Percentiles rank a stretch among this genome's conserved stretches.
Evolutionary conservation across 2,113 vertebrate genomes (phyloP).

Genomic region (Anoplopoma fimbria): DNA sequence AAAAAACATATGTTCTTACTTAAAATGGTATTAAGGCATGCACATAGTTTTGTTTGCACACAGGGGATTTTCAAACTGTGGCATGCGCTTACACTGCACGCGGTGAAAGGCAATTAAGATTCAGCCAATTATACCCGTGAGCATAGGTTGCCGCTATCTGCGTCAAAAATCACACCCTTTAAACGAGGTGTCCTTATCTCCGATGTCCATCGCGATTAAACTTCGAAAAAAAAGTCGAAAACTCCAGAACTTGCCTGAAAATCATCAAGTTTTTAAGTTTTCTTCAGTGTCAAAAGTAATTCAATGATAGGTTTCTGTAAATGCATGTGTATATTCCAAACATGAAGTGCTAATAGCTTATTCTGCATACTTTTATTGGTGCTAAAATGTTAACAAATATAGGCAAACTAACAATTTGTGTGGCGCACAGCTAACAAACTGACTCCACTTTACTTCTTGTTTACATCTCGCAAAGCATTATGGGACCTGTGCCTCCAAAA

Average conservation of each 20-base stretch:
- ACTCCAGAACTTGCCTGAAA: not conserved
- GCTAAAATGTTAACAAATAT: not conserved
- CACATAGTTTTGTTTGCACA: not conserved
- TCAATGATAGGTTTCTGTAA: not conserved
- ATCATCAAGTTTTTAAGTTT: constrained; percentile 10
- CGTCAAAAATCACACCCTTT: not conserved
- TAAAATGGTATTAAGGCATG: not conserved
- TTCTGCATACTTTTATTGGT: not conserved
- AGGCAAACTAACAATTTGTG: not conserved
- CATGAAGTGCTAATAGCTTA: not conserved
- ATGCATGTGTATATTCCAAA: accelerated
- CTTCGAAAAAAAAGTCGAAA: not conserved
- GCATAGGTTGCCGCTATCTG: not conserved
- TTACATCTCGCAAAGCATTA: not conserved
- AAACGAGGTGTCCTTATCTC: not conserved
- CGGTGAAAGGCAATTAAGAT: not conserved
- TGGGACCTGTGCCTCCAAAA: not conserved
- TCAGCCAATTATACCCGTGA: no score
- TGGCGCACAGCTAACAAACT: not conserved
- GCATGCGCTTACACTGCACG: no score
- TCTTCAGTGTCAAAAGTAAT: not conserved
- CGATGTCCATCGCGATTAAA: not conserved
- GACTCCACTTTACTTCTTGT: not conserved
- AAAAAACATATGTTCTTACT: not conserved
- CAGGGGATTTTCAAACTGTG: no score